These are phyloP conservation scores for Enteromius afrohamiltoni DNA, from an alignment of 2,797 vertebrate species.

Conservation along the genomic window DNA sequence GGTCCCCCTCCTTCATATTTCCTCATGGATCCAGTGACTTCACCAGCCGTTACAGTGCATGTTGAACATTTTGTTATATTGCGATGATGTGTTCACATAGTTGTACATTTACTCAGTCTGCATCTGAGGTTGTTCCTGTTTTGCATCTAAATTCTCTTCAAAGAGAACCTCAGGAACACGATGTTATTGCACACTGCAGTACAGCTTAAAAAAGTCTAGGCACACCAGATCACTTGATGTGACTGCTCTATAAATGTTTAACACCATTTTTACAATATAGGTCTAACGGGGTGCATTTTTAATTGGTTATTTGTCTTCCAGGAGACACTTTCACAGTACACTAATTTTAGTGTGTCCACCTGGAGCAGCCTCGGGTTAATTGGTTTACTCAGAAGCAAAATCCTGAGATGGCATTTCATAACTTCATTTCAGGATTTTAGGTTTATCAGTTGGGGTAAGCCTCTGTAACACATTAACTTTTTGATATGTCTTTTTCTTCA, in stretches of 20 bases:
- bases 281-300: constrained; percentile 28
- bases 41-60: neutral
- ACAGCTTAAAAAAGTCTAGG: neutral
- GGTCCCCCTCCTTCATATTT: neutral
- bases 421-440: neutral
- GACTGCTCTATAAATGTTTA: constrained; percentile 29
- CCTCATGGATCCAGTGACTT: neutral
- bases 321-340: constrained; percentile 32
- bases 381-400: constrained; percentile 17
- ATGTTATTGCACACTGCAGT: neutral
- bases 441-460: neutral
- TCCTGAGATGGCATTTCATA: constrained; percentile 1
- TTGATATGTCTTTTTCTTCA: neutral
- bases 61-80: neutral
- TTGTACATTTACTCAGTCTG: neutral
- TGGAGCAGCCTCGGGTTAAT: constrained; percentile 36
- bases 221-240: constrained; percentile 14
- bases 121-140: neutral
- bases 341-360: constrained; percentile 34
- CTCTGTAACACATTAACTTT: neutral
- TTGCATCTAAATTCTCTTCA: neutral
- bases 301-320: constrained; percentile 42
- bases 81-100: neutral
- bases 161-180: constrained; percentile 4
- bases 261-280: constrained; percentile 31